These are phyloP conservation scores for Dryadula phaetusa DNA, from an alignment of 2,888 invertebrate species.

Conservation along the genomic window DNA sequence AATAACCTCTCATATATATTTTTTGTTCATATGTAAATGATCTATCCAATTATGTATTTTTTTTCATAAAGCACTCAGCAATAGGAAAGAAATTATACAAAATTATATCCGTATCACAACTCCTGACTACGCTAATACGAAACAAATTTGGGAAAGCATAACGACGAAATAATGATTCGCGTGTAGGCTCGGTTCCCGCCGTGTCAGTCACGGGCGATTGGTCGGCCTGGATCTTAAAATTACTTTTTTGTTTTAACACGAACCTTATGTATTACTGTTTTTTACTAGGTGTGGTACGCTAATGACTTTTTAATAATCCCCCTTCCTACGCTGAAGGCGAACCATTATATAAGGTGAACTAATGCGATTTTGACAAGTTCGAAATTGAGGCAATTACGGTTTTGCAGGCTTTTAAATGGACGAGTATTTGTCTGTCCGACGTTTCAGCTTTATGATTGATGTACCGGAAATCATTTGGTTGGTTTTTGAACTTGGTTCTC, in stretches of 20 bases:
- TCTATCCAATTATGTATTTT: background rate
- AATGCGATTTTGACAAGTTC: slow-evolving; percentile 84
- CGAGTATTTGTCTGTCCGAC: slow-evolving; percentile 65
- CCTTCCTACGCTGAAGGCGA: slow-evolving; percentile 74
- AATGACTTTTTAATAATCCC: slow-evolving; percentile 83
- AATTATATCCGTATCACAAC: slow-evolving; percentile 28
- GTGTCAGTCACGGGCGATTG: slow-evolving; percentile 81
- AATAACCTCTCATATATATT: background rate
- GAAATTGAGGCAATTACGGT: slow-evolving; percentile 80
- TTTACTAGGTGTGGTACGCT: slow-evolving; percentile 74
- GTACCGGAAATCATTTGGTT: slow-evolving; percentile 43
- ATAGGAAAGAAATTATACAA: slow-evolving; percentile 19
- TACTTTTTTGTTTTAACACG: slow-evolving; percentile 75
- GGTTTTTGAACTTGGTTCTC: slow-evolving; percentile 33
- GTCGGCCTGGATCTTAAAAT: slow-evolving; percentile 76
- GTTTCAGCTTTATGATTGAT: slow-evolving; percentile 53
- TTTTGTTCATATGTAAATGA: background rate
- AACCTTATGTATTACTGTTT: slow-evolving; percentile 59
- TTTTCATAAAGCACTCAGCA: background rate
- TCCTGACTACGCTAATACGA: slow-evolving; percentile 45
- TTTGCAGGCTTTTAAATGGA: slow-evolving; percentile 76
- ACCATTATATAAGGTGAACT: slow-evolving; percentile 72
- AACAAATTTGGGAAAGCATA: slow-evolving; percentile 72
- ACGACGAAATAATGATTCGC: slow-evolving; percentile 83
- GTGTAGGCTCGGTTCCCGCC: slow-evolving; percentile 75